These are phyloP conservation scores for Macrostomum cliftonense DNA, from an alignment of 2,888 invertebrate species.

Conservation along the genomic window DNA sequence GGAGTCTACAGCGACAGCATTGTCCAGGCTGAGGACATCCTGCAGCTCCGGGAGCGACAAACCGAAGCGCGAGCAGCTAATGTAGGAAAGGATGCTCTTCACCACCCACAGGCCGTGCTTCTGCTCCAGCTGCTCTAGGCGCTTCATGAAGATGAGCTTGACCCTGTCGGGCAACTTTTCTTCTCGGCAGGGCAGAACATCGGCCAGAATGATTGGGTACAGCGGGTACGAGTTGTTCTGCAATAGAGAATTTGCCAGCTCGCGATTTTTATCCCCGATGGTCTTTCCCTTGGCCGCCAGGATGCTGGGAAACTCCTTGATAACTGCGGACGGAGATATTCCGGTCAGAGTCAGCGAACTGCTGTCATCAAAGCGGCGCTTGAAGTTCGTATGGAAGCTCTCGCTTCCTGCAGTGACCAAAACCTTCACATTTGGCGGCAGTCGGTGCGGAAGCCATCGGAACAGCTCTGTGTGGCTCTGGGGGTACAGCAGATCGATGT, in stretches of 20 bases:
- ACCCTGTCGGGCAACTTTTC: constrained; percentile 3
- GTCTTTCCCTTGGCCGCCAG: neutral
- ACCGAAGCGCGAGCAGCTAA: constrained; percentile 7
- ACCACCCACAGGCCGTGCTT: constrained; percentile 1
- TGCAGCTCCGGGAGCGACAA: constrained; percentile 6
- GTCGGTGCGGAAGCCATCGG: constrained; percentile 6
- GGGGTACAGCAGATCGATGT: constrained; percentile 6
- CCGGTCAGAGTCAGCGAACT: constrained; percentile 5
- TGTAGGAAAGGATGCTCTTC: constrained; percentile 3
- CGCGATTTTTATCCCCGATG: constrained; percentile 1
- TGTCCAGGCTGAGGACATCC: constrained; percentile 6
- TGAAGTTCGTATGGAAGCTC: constrained; percentile 2
- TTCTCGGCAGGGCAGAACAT: constrained; percentile 3
- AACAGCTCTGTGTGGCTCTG: constrained; percentile 9
- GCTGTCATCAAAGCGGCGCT: constrained; percentile 7
- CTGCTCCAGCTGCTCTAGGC: constrained; percentile 4
- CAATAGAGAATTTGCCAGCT: constrained; percentile 3
- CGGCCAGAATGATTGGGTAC: constrained; percentile 3
- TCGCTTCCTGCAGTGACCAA: constrained; percentile 6
- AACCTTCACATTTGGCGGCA: constrained; percentile 5
- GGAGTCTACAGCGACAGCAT: constrained; percentile 3
- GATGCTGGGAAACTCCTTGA: constrained; percentile 1
- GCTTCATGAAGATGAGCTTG: constrained; percentile 5
- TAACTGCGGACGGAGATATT: neutral
- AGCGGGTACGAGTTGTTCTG: constrained; percentile 3